A percentile compares a stretch with the other conserved stretches of the same genome.
These are phyloP conservation scores for Chaitophorus viminalis DNA, from an alignment of 2,888 invertebrate species.

Conservation along the genomic window DNA sequence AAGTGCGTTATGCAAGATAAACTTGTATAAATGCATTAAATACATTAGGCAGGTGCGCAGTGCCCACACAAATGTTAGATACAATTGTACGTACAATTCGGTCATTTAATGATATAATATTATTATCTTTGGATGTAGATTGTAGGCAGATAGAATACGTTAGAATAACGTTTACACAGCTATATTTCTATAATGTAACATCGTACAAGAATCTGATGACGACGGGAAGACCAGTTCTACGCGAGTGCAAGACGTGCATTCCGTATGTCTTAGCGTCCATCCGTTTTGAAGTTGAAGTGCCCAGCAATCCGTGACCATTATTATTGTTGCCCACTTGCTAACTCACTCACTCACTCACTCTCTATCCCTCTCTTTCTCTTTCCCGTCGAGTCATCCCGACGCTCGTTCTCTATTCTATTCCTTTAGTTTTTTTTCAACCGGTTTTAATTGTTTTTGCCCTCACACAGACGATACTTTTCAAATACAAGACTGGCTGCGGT, in stretches of 20 bases:
- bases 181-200: conserved; percentile 40
- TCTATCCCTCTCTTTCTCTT: conserved; percentile 35
- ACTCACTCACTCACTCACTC: conserved; percentile 34
- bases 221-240: conserved; percentile 44
- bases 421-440: conserved; percentile 42
- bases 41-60: neutral
- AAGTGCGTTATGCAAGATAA: neutral
- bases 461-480: conserved; percentile 57
- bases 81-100: neutral
- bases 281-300: conserved; percentile 54
- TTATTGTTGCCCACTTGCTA: too few species aligned
- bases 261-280: conserved; percentile 48
- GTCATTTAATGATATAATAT: neutral
- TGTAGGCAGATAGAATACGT: neutral
- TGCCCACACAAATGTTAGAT: neutral
- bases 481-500: conserved; percentile 60
- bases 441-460: conserved; percentile 59
- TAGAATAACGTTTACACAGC: conserved; percentile 5
- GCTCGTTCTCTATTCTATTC: conserved; percentile 16
- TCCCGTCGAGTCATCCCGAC: conserved; percentile 28
- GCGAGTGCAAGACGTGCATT: conserved; percentile 32
- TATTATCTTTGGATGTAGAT: neutral
- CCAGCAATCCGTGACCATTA: conserved; percentile 53
- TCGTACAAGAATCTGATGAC: conserved; percentile 28
- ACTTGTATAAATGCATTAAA: neutral